Conservation (phyloP, 2,888 invertebrate species). For the Epiblema foenella region DNA sequence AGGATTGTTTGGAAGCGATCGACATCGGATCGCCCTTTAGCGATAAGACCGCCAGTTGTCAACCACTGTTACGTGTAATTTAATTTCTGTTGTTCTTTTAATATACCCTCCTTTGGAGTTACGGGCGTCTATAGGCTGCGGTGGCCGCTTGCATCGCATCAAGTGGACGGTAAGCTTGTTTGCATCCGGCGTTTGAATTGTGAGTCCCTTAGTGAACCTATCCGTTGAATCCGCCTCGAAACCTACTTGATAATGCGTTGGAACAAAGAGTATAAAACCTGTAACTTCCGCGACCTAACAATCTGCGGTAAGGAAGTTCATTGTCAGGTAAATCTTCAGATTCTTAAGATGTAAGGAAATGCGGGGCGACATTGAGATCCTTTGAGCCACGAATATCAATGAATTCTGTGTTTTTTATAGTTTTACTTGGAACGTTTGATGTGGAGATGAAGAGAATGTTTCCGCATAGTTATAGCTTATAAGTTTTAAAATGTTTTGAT, state of each 20-base stretch:
- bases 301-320: not conserved
- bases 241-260: not conserved
- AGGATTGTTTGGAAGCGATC: too few relatives aligned
- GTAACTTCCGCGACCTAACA: not conserved
- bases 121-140: too few relatives aligned
- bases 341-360: constrained; percentile 4
- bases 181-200: too few relatives aligned
- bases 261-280: not conserved
- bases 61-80: too few relatives aligned
- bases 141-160: too few relatives aligned
- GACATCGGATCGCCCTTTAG: too few relatives aligned
- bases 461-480: not conserved
- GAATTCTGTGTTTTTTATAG: constrained; percentile 2
- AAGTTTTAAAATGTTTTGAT: too few relatives aligned
- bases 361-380: not conserved
- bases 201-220: too few relatives aligned
- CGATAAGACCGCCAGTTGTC: too few relatives aligned
- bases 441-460: not conserved
- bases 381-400: constrained; percentile 8
- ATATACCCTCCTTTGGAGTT: too few relatives aligned
- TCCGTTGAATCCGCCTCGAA: not conserved
- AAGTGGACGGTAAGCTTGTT: too few relatives aligned
- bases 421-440: not conserved
- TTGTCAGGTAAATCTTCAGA: not conserved
- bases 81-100: too few relatives aligned